Evolutionary conservation across 2,888 invertebrate genomes (phyloP), one percentile per base, ranked within the genome.

Genomic region (Belgica antarctica): DNA sequence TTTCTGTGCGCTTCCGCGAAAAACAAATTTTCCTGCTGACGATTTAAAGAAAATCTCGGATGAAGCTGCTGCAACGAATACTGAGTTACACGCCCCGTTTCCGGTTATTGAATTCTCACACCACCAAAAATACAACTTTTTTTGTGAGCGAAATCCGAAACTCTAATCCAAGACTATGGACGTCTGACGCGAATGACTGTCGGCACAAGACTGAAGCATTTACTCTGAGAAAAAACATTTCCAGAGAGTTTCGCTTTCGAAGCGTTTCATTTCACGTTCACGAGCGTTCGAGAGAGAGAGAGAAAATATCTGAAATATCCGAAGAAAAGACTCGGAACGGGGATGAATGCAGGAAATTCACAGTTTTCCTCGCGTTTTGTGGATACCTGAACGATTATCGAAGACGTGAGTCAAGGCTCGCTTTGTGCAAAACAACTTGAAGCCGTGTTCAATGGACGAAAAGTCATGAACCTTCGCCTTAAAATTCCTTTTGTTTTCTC

Each of bases 1-100:
- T 59, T 25, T 25, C 27, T 25, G 2, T 27, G 25, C 25, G 5
- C 27, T 59, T 52, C 47, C 24, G 3, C 12, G 22, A 5, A 52
- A 19, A n/a, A n/a, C n/a, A n/a, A 52, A 52, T 27, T 59, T 27
- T 27, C 59, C 27, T 12, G n/a, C 27, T 59, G 3, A 57, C 4
- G 24, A 57, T 57, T 57, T 15, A 10, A 46, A 46, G 46, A 8
- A n/a, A 4, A 46, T 12, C 41, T 41, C 41, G 15, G 41, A 41
- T n/a, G 41, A n/a, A 41, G 41, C 41, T 41, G 41, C 41, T 41
- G 41, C 41, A 52, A 41, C 27, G 12, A 19, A 15, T 12, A 41
- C 22, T 10, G 47, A 52, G 66, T 52, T 47, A 17, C 47, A 66
- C 68, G 52, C 57, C 52, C 68, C 68, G 68, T 68, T 68, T 68